Percentiles rank a stretch among this genome's conserved stretches.
Conservation (phyloP, 1,140 invertebrate species). For the Caenorhabditis brenneri region DNA sequence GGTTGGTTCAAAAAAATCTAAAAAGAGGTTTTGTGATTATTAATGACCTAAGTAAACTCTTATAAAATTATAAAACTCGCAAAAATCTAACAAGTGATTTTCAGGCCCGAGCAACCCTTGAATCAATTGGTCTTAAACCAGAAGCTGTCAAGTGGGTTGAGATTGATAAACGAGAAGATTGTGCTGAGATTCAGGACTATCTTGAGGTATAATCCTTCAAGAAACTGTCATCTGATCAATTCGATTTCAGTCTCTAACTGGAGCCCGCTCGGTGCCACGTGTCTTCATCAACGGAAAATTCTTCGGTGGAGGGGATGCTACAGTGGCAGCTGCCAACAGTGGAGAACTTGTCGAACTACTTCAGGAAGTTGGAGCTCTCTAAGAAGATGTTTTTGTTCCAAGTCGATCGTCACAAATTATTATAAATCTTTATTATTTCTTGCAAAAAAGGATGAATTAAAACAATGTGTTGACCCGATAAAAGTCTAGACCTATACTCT, state of each 20-base stretch:
- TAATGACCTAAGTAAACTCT: too few species aligned
- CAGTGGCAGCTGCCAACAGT: constrained; percentile 72
- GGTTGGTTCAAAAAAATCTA: too few species aligned
- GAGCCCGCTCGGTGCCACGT: constrained; percentile 83
- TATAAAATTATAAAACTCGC: too few species aligned
- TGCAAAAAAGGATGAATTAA: too few species aligned
- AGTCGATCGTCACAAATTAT: too few species aligned
- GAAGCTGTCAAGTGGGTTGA: constrained; percentile 80
- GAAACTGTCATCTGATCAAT: neutral
- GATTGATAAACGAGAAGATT: constrained; percentile 81
- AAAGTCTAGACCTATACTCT: too few species aligned
- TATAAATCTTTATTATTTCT: too few species aligned
- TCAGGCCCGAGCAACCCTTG: constrained; percentile 75
- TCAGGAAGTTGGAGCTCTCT: constrained; percentile 35
- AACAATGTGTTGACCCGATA: too few species aligned
- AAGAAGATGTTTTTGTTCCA: too few species aligned
- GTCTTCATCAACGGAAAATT: constrained; percentile 85
- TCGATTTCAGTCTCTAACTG: constrained; percentile 77
- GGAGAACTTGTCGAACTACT: constrained; percentile 44
- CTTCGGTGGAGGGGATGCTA: constrained; percentile 86
- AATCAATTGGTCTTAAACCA: constrained; percentile 71
- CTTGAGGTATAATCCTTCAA: constrained; percentile 73
- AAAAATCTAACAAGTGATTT: too few species aligned
- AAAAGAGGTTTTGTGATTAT: too few species aligned
- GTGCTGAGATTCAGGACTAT: constrained; percentile 80